Evolutionary conservation across 2,113 vertebrate genomes (phyloP).

Genomic region (Thamnaconus septentrionalis): DNA sequence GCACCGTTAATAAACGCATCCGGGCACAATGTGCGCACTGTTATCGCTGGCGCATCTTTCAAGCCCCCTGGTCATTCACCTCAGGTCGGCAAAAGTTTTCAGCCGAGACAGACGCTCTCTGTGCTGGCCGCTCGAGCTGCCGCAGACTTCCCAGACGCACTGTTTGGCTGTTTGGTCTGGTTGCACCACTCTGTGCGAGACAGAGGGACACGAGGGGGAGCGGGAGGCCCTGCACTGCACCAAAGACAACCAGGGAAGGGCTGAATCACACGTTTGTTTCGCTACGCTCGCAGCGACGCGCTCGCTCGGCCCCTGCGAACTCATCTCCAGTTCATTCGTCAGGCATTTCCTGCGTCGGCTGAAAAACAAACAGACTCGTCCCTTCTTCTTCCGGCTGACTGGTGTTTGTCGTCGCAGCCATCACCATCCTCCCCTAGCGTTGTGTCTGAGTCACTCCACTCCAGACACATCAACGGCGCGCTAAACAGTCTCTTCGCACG

Average conservation of each 20-base stretch:
- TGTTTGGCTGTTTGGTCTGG: conserved; percentile 18
- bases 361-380: conserved; percentile 19
- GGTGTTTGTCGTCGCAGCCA: conserved; percentile 10
- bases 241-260: not conserved
- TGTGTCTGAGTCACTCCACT: not conserved
- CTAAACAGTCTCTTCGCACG: too few species aligned
- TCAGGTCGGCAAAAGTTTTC: conserved; percentile 11
- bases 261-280: conserved; percentile 29
- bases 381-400: conserved; percentile 37
- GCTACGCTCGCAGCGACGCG: conserved; percentile 3
- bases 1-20: conserved; percentile 6
- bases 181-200: conserved; percentile 13
- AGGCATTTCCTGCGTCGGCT: conserved; percentile 45
- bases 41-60: conserved; percentile 33
- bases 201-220: not conserved
- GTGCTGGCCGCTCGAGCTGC: conserved; percentile 6
- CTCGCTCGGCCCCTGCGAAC: not conserved
- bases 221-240: not conserved
- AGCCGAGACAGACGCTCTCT: conserved; percentile 18
- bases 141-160: not conserved
- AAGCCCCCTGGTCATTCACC: conserved; percentile 31
- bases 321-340: conserved; percentile 19
- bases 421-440: not conserved
- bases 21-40: not conserved
- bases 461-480: not conserved